Percentiles rank a stretch among this genome's conserved stretches.
phyloP scores from a whole-genome alignment of 2,888 invertebrate genomes.

The Lacanobia oleracea region DNA sequence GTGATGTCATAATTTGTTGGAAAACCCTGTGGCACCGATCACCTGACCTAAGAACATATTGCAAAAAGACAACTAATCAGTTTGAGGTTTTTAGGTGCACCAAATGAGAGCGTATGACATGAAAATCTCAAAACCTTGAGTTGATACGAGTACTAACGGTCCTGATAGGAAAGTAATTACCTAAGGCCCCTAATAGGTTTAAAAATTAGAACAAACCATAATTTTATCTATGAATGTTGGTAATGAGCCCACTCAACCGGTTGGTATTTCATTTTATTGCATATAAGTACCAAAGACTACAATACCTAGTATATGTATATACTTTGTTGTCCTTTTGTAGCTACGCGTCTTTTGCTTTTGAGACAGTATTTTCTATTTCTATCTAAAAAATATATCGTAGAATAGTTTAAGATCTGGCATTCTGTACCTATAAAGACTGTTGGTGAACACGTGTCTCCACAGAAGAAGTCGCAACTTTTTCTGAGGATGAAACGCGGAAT shows the following conservation, averaged over 20 bases:
- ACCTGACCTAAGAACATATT: neutral
- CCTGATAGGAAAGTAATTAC: slow-evolving; percentile 24
- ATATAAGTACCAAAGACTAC: too few relatives aligned
- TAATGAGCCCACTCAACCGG: slow-evolving; percentile 16
- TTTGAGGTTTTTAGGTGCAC: slow-evolving; percentile 37
- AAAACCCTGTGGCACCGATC: slow-evolving; percentile 14
- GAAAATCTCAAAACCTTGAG: slow-evolving; percentile 6
- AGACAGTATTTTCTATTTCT: too few relatives aligned
- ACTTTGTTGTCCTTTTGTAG: too few relatives aligned
- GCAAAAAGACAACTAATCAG: neutral
- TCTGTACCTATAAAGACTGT: too few relatives aligned
- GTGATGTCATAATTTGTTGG: slow-evolving; percentile 25
- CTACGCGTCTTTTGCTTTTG: too few relatives aligned
- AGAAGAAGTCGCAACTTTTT: neutral
- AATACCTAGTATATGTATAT: neutral
- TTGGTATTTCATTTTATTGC: neutral
- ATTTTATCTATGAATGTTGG: slow-evolving; percentile 37
- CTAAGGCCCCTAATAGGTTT: slow-evolving; percentile 21
- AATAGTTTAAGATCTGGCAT: too few relatives aligned
- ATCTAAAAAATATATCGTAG: neutral
- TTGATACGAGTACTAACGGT: slow-evolving; percentile 36
- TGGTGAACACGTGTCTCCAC: neutral
- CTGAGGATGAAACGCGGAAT: neutral
- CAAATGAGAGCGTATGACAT: neutral
- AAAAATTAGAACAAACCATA: slow-evolving; percentile 20